These are phyloP conservation scores for Meandrusa payeni DNA, from an alignment of 2,888 invertebrate species.

Conservation along the genomic window DNA sequence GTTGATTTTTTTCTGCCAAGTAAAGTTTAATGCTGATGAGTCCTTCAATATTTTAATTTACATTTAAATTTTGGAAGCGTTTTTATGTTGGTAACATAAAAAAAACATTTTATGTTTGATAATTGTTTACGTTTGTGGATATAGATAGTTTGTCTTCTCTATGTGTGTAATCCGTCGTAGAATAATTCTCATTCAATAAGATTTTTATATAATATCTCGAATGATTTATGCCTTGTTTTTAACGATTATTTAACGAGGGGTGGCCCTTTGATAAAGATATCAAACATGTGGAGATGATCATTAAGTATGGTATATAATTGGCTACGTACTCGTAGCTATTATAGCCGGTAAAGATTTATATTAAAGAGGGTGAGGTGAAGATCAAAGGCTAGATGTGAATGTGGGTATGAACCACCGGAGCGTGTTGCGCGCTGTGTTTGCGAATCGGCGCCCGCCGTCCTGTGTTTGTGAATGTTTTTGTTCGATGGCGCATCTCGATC, in stretches of 20 bases:
- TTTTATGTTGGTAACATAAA: too few relatives aligned
- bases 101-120: too few relatives aligned
- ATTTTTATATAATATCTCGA: too few relatives aligned
- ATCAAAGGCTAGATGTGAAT: slow-evolving; percentile 30
- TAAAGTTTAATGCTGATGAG: slow-evolving; percentile 28
- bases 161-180: too few relatives aligned
- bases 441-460: slow-evolving; percentile 42
- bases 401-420: slow-evolving; percentile 42
- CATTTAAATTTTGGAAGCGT: slow-evolving; percentile 46
- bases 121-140: slow-evolving; percentile 46
- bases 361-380: slow-evolving; percentile 1
- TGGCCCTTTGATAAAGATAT: too few relatives aligned
- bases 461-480: slow-evolving; percentile 65
- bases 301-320: too few relatives aligned
- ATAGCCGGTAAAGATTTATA: not conserved
- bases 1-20: slow-evolving; percentile 25
- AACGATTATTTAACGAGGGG: too few relatives aligned
- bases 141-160: slow-evolving; percentile 45
- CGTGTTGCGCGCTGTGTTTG: slow-evolving; percentile 42
- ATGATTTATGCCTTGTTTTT: too few relatives aligned
- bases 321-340: slow-evolving; percentile 19
- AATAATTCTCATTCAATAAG: too few relatives aligned
- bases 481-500: slow-evolving; percentile 44
- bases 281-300: too few relatives aligned
- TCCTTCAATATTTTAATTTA: slow-evolving; percentile 7